Percentiles rank a stretch among this genome's conserved stretches.
Evolutionary conservation across 2,888 invertebrate species (phyloP).

Genomic region (Trichopoda pennipes): DNA sequence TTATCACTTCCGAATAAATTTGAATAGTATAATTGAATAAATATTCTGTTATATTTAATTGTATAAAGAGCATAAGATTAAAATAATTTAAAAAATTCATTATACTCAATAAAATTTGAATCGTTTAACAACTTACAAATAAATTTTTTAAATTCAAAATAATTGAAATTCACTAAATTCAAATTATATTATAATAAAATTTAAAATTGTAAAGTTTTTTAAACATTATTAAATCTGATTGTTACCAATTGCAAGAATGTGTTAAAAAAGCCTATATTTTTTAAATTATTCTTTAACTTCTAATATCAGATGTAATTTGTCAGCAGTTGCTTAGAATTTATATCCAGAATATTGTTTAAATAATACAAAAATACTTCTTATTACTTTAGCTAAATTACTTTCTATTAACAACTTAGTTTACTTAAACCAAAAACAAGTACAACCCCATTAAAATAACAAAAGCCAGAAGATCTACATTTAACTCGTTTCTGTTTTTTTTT

Average conservation of each 20-base stretch:
- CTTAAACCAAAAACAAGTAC: slow-evolving; percentile 10
- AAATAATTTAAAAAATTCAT: no score
- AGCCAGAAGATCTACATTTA: slow-evolving; percentile 19
- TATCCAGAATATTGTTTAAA: not conserved
- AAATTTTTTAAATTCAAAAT: no score
- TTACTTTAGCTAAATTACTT: slow-evolving; percentile 25
- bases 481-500: no score
- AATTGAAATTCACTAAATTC: no score
- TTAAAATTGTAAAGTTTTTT: not conserved
- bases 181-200: no score
- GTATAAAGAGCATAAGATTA: no score
- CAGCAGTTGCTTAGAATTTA: not conserved
- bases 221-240: not conserved
- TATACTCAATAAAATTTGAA: no score
- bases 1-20: no score
- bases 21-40: no score
- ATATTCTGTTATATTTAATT: no score
- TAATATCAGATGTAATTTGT: not conserved
- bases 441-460: slow-evolving; percentile 26
- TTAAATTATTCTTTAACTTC: not conserved
- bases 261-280: not conserved
- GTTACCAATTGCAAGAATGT: not conserved
- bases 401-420: slow-evolving; percentile 27
- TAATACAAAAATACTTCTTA: slow-evolving; percentile 8
- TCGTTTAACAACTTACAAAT: no score